Conservation (phyloP, 1,140 invertebrate genomes). For the Lanistes nyassanus region DNA sequence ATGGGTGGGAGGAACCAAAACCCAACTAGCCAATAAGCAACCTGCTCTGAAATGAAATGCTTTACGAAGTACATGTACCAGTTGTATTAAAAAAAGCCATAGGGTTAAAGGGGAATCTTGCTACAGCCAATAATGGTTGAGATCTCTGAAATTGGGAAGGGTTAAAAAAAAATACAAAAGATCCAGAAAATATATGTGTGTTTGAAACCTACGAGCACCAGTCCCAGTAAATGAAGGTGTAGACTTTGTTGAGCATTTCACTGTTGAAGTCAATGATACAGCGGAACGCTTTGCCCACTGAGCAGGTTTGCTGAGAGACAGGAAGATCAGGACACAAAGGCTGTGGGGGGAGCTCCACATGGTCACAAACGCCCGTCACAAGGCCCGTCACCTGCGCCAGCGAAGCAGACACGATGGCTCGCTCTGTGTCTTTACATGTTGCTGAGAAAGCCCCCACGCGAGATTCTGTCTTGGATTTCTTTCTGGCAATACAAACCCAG, state of each 20-base stretch:
- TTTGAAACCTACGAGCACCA: conserved; percentile 29
- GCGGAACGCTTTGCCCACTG: conserved; percentile 13
- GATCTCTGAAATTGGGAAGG: too few species aligned
- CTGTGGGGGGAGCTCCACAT: conserved; percentile 15
- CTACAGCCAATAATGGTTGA: too few species aligned
- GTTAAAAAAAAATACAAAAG: too few species aligned
- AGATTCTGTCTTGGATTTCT: background rate
- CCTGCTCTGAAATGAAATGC: too few species aligned
- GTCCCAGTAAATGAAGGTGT: conserved; percentile 24
- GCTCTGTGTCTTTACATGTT: background rate
- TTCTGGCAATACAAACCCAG: background rate
- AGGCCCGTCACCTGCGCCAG: background rate
- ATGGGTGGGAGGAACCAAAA: too few species aligned
- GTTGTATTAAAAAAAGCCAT: too few species aligned
- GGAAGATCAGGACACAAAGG: conserved; percentile 27
- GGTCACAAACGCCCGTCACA: conserved; percentile 19
- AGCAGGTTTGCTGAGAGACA: conserved; percentile 15
- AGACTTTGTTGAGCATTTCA: conserved; percentile 7
- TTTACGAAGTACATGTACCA: too few species aligned
- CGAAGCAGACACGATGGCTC: background rate
- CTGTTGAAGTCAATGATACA: conserved; percentile 25
- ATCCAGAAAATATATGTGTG: background rate
- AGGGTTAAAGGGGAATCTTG: too few species aligned
- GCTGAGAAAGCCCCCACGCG: conserved; percentile 1
- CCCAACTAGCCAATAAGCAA: too few species aligned